Evolutionary conservation across 2,797 vertebrate species (phyloP), one percentile per base, ranked within the genome.

Genomic region (Taeniopygia guttata): DNA sequence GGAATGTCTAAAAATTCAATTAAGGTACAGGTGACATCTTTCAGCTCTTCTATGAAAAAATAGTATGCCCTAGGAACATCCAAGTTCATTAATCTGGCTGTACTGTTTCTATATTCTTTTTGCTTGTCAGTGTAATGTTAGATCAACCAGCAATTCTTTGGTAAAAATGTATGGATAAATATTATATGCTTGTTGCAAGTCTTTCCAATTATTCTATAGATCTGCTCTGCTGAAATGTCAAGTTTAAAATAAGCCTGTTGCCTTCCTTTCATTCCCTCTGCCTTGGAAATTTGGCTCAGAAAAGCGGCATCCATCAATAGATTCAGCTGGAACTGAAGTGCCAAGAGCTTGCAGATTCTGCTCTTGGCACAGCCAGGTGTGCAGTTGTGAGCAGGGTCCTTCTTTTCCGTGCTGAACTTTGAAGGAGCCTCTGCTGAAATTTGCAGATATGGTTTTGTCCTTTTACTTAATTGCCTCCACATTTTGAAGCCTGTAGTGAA

Each of bases 1-100:
- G 32, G 55, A 87, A 75, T 86, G 87, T 92, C 49, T 93, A 23
- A 94, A 96, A 86, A 75, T 85, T 87, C 92, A 85, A 92, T 91
- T 77, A 89, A 58, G 62, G 62, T 72, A 34, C 40, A 72, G 40
- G 43, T 78, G 78, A 80, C 60, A 56, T 74, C 67, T 74, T 83
- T 80, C 51, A 55, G 32, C 74, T 85, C 26, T 32, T 59, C 58
- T 36, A 2, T 42, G 58, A 89, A 78, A 84, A 93, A 91, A 42
- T 32, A 67, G 42, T 16, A 43, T 60, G 64, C n/a, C 60, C 64
- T 85, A 67, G 16, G 72, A 92, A 72, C 27, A 89, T 34, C 22
- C 19, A 42, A 13, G 26, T 70, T 87, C 40, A 70, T 91, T 79
- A 8, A 52, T 87, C 45, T 87, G 49, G 25, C 64, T 77, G 8